Base-by-base conservation (phyloP, 1,140 invertebrate species). In the Drosophila tropicalis region DNA sequence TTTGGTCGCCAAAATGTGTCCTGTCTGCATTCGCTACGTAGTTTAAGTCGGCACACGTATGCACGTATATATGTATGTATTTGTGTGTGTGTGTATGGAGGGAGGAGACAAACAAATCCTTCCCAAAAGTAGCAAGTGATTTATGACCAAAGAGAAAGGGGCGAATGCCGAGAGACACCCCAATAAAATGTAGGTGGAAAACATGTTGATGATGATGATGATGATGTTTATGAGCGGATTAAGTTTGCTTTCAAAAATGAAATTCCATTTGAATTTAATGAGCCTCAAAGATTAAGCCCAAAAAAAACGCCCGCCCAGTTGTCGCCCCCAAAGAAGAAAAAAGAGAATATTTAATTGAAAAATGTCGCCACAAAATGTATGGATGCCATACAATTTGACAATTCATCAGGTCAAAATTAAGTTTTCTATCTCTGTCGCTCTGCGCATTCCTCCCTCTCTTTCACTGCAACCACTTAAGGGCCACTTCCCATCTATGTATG, bases 231-330 rank as follows among this genome's bases (percentile, higher is more conserved):
- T 72, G 76, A 79, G 76, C 73, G 70, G 76, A 79, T 79, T 76
- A 79, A 32, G 73, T 72, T 76, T 62, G 73, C 41, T 39, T 76
- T 79, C 44, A 51, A 51, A 63, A 70, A 47, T 15, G 47, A 44
- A 79, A 79, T 76, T 72, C 76, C 76, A 70, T 72, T 76, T 34
- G 69, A 72, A 76, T 72, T 79, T 79, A 79, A 79, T 66, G 73
- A 76, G 76, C 73, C 57, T 19, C 68, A 29, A 66, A 73, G 62
- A 70, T 63, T 71, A 71, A 22, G 19, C 36, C 29, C 19, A 55
- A 17, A 32, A 29, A 58, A 19, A 29, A 29, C 5, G 5, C 29
- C 29, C 62, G 62, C 22, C 34, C 51, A 55, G 32, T 58, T 29
- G 58, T 34, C 17, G 57, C 54, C 36, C 47, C 29, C 29, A 5